Conservation (phyloP, 2,797 vertebrate species). For the Chrosomus eos region DNA sequence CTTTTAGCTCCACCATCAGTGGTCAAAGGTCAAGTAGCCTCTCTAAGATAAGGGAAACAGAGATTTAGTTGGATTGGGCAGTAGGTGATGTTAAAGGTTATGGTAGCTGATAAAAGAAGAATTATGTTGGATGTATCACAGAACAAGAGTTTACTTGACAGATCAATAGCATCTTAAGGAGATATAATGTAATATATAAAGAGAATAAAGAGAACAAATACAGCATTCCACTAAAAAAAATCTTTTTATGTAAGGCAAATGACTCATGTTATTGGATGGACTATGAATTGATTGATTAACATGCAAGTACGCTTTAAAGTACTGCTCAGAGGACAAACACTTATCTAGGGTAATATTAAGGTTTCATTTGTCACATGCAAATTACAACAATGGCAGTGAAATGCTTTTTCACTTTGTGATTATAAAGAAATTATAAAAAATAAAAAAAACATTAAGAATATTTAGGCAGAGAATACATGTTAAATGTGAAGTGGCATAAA, state of each 20-base stretch:
- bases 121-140: background rate
- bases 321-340: background rate
- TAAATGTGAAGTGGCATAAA: background rate
- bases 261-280: background rate
- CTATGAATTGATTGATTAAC: background rate
- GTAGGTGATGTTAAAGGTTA: constrained; percentile 23
- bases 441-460: background rate
- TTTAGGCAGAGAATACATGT: background rate
- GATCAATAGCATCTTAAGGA: constrained; percentile 1
- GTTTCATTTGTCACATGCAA: background rate
- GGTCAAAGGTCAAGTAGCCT: constrained; percentile 53
- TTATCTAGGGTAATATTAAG: background rate
- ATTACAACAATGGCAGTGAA: background rate
- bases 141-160: constrained; percentile 6
- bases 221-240: background rate
- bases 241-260: background rate
- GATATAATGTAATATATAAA: background rate
- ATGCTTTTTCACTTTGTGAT: background rate
- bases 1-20: constrained; percentile 35
- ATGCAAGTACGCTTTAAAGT: background rate
- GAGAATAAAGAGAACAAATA: background rate
- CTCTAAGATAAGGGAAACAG: constrained; percentile 21
- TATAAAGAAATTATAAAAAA: background rate
- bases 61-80: constrained; percentile 46
- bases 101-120: background rate